Evolutionary conservation across 2,888 invertebrate genomes (phyloP), one percentile per base, ranked within the genome.

Genomic region (Uropetala carovei): DNA sequence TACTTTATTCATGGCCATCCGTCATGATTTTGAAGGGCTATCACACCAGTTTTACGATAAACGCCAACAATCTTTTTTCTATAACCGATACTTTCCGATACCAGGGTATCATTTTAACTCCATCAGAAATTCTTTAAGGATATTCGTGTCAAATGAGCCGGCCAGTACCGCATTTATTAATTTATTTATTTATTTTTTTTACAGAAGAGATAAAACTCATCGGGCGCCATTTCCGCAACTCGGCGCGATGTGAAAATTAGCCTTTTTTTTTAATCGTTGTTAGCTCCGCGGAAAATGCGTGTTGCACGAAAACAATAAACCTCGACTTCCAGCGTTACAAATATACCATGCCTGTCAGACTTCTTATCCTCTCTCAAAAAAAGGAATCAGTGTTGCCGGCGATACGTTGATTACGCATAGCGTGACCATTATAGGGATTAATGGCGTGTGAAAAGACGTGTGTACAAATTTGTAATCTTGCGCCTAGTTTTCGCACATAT

Each of bases 401-500:
- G 56, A 56, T 83, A 56, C 11, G 83, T 8, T 57, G 83, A 83
- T 57, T 83, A 83, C 57, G 43, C n/a, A 57, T 83, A n/a, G 83
- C 83, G 83, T 83, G 83, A 83, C 83, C 56, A 56, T 18, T 56
- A 57, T 18, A n/a, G 83, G n/a, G 57, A 82, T 83, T 83, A 83
- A 83, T 83, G 83, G 83, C 18, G 83, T 57, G 83, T 57, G 83
- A 83, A 83, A 83, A 57, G 56, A 83, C 57, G 83, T 57, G 57
- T 83, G 83, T 83, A 57, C 18, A n/a, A 83, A 22, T n/a, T 83
- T 83, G 11, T 57, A 57, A 83, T 56, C 11, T 3, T 43, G 43
- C 5, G 43, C 43, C 43, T 43, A 43, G 43, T 43, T 5, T 43
- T 43, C 43, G 43, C 43, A 43, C 43, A 43, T 43, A 43, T 43